Evolutionary conservation across 2,113 vertebrate species (phyloP), one percentile per base, ranked within the genome.

Genomic region (Chamaetylas fuelleborni): DNA sequence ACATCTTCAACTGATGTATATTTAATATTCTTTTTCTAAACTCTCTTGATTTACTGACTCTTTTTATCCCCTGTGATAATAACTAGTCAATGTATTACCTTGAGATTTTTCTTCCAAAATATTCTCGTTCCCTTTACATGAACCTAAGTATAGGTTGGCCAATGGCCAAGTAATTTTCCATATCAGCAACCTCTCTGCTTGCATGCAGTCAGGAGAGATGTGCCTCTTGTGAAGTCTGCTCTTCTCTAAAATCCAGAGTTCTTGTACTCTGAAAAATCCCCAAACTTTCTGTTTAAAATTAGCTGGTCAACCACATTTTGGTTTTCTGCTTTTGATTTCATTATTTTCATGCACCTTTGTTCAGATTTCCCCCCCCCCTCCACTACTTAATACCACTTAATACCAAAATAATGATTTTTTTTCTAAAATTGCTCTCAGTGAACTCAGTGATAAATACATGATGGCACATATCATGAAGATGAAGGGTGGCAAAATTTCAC

Each of bases 111-210:
- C 85, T 92, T 94, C 79, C 20, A 11, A 93, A 97, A n/a, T 94
- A 73, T 95, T 90, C 81, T 88, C 9, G 5, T 90, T 91, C 50
- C 62, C 47, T 93, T 92, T 93, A 90, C 88, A 93, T 3, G 7
- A 95, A 88, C 74, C 66, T 92, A 92, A 96, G 90, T 90, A 82
- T 82, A 90, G 25, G 74, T 90, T 97, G 95, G 94, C 81, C 66
- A 90, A 73, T 47, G 54, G 79, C 95, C 95, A 96, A 95, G 93
- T 94, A 95, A 97, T 97, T 97, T 96, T 96, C 92, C 88, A 73
- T 97, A 94, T 96, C 93, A 94, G 87, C 90, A 94, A 90, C 71
- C 82, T 94, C 90, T 83, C 93, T 93, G 91, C 93, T 93, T 88
- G 85, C 31, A 2, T 94, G 93, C 84, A 88, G 88, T 82, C 79